Evolutionary conservation across 2,797 vertebrate species (phyloP), one percentile per base, ranked within the genome.

Genomic region (Periophthalmus magnuspinnatus): DNA sequence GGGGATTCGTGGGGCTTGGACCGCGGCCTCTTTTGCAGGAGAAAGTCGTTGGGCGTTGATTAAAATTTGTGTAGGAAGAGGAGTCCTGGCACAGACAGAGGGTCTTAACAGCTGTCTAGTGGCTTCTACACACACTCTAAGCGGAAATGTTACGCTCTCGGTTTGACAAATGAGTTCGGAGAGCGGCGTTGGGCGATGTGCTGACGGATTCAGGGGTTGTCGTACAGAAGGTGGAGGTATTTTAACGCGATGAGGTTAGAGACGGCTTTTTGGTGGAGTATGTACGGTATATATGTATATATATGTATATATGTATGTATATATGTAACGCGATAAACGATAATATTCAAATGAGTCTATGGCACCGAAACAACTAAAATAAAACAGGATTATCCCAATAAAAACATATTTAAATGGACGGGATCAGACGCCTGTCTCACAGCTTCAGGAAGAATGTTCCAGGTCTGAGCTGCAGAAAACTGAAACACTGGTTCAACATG

Each of bases 21-120:
- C 87, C 81, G 85, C 75, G 33, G 89, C 84, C 84, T 45, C 85
- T 78, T 86, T 75, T 84, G 86, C 80, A 82, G 88, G 82, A 84
- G 84, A 90, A 86, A 89, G 85, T 86, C 85, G 86, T 82, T 89
- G 86, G 76, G 86, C 88, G 89, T 88, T 91, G 89, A 89, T 92
- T 91, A 92, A 87, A 84, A 84, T 67, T 77, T 81, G 63, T 86
- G 85, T 84, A 78, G 72, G 41, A 8, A 61, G 64, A 79, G 75
- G 82, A 85, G 82, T 84, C 81, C 82, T 86, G 89, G 86, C 88
- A 84, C 62, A 55, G 72, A 83, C 58, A 66, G 81, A 68, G 41
- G 56, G 33, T 77, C 82, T 83, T 79, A 83, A 84, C 90, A 90
- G 86, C 89, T 91, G 87, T 85, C 76, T 71, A 52, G 66, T 73